These are phyloP conservation scores for Globia sparganii DNA, from an alignment of 2,888 invertebrate species.

Conservation along the genomic window DNA sequence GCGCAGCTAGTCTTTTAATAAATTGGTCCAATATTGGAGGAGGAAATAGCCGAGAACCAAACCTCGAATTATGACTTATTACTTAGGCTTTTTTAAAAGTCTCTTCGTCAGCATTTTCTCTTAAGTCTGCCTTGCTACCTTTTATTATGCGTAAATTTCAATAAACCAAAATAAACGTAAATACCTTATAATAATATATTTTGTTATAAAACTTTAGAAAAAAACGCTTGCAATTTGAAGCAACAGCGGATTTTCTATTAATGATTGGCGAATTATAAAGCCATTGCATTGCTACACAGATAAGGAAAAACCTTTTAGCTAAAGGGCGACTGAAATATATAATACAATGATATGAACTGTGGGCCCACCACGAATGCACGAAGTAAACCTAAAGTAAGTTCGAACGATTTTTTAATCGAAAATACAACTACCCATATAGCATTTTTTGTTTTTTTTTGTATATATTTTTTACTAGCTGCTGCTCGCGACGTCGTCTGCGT, in stretches of 20 bases:
- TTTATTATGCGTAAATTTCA: background rate
- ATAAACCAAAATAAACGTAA: background rate
- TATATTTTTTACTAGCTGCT: no score
- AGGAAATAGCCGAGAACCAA: no score
- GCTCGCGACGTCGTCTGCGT: no score
- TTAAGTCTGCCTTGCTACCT: background rate
- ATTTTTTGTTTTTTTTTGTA: no score
- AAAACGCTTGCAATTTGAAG: no score
- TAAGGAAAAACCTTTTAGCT: background rate
- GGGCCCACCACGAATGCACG: background rate
- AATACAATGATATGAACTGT: background rate
- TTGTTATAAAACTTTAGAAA: no score
- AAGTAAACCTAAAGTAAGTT: background rate
- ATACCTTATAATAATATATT: background rate
- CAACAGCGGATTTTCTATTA: background rate
- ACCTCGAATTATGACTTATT: no score
- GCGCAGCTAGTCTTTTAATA: no score
- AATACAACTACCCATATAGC: background rate
- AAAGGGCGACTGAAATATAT: background rate
- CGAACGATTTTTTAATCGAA: background rate
- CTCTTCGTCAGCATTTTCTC: no score
- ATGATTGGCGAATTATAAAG: background rate
- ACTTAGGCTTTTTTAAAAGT: no score
- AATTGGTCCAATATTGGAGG: no score
- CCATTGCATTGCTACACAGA: background rate